Conservation (phyloP, 2,888 invertebrate genomes). For the Dilophus febrilis region DNA sequence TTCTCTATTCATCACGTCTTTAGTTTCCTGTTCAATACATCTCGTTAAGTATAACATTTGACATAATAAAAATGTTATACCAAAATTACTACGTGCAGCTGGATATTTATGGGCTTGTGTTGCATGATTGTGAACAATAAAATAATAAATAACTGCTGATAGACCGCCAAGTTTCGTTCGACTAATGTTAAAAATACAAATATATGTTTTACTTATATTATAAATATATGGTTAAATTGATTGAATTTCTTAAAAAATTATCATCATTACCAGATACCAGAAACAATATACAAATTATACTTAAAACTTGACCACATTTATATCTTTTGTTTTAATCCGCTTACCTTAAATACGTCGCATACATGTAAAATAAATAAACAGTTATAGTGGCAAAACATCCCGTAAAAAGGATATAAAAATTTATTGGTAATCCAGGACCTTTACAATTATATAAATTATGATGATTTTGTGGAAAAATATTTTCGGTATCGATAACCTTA, state of each 20-base stretch:
- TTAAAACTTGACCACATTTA: too few relatives aligned
- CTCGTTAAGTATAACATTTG: conserved; percentile 51
- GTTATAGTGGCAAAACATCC: conserved; percentile 62
- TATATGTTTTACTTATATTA: not conserved
- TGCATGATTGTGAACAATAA: conserved; percentile 68
- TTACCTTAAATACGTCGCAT: conserved; percentile 48
- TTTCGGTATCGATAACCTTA: conserved; percentile 15
- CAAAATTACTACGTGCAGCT: conserved; percentile 70
- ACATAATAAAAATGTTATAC: conserved; percentile 58
- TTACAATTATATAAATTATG: conserved; percentile 49
- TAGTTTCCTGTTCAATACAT: conserved; percentile 37
- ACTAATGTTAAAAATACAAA: conserved; percentile 27
- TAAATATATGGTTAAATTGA: too few relatives aligned
- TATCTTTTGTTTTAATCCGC: too few relatives aligned
- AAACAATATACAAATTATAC: too few relatives aligned
- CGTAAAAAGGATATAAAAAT: conserved; percentile 64
- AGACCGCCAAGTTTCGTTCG: conserved; percentile 56
- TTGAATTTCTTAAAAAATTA: too few relatives aligned
- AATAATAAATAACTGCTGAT: conserved; percentile 50
- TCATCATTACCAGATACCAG: too few relatives aligned
- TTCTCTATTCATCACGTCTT: too few relatives aligned
- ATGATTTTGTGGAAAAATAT: conserved; percentile 25
- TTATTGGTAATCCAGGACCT: conserved; percentile 61
- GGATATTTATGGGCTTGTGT: conserved; percentile 79
- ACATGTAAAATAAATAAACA: conserved; percentile 45